Conservation (phyloP, 1,140 invertebrate genomes). For the Solenopsis fugax region DNA sequence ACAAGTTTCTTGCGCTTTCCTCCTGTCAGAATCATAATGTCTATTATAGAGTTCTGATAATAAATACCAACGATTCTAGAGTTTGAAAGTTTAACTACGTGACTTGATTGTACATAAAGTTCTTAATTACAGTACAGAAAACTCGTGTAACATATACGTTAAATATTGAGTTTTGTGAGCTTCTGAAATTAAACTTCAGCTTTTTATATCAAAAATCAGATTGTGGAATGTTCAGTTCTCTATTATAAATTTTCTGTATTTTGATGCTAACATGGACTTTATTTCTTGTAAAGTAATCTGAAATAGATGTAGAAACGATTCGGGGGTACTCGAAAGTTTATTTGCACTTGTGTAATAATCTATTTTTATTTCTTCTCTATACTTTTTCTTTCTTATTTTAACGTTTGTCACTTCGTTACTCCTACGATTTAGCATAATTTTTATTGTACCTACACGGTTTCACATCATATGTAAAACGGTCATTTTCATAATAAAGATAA, state of each 20-base stretch:
- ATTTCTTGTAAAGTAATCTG: slow-evolving; percentile 54
- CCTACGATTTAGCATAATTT: slow-evolving; percentile 76
- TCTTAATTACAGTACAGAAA: slow-evolving; percentile 22
- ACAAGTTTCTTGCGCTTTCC: slow-evolving; percentile 38
- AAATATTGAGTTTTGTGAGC: not conserved
- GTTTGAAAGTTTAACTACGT: slow-evolving; percentile 5
- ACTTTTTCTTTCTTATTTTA: slow-evolving; percentile 66
- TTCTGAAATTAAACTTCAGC: not conserved
- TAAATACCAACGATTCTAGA: slow-evolving; percentile 9
- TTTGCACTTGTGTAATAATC: not conserved
- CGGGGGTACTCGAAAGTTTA: not conserved
- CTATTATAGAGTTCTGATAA: not conserved
- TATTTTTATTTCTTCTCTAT: slow-evolving; percentile 41
- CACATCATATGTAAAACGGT: slow-evolving; percentile 83
- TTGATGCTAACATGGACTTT: slow-evolving; percentile 24
- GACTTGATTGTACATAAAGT: slow-evolving; percentile 42
- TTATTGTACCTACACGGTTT: slow-evolving; percentile 69
- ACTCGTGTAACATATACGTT: not conserved
- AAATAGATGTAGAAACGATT: slow-evolving; percentile 23
- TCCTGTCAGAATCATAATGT: slow-evolving; percentile 17
- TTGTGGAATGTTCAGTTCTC: not conserved
- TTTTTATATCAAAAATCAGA: not conserved
- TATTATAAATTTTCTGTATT: not conserved
- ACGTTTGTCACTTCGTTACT: slow-evolving; percentile 68
- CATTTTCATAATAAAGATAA: slow-evolving; percentile 84